These are phyloP conservation scores for Sebastes reedi DNA, from an alignment of 2,797 vertebrate species.

Conservation along the genomic window DNA sequence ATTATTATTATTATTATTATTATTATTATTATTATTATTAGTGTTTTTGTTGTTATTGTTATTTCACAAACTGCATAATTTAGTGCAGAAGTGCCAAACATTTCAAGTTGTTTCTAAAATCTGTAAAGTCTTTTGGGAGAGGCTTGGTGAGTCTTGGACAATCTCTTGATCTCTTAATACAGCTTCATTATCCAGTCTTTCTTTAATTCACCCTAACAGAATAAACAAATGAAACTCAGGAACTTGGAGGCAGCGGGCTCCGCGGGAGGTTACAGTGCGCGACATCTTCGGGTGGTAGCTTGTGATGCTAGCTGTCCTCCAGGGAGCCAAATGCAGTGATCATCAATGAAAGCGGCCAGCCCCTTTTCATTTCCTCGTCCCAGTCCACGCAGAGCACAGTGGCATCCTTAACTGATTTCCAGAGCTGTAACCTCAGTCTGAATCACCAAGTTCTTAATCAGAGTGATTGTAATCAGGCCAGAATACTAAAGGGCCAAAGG, in stretches of 20 bases:
- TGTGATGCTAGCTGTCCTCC: slow-evolving; percentile 77
- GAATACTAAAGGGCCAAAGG: slow-evolving; percentile 93
- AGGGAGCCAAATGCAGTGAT: slow-evolving; percentile 86
- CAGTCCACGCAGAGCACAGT: slow-evolving; percentile 78
- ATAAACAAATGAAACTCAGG: slow-evolving; percentile 90
- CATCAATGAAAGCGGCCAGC: slow-evolving; percentile 82
- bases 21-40: slow-evolving; percentile 57
- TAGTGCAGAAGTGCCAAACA: slow-evolving; percentile 94
- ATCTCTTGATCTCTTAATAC: slow-evolving; percentile 91
- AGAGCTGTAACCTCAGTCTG: slow-evolving; percentile 83
- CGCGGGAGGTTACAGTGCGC: slow-evolving; percentile 70
- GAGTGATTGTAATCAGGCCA: slow-evolving; percentile 95
- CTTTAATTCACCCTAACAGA: slow-evolving; percentile 84
- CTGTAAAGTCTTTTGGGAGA: slow-evolving; percentile 91
- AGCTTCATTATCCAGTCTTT: slow-evolving; percentile 75
- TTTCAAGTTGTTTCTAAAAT: slow-evolving; percentile 87
- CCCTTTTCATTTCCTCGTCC: slow-evolving; percentile 67
- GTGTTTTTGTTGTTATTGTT: slow-evolving; percentile 47
- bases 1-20: slow-evolving; percentile 65
- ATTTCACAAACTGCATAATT: slow-evolving; percentile 79
- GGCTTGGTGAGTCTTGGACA: slow-evolving; percentile 94
- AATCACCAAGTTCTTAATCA: slow-evolving; percentile 92
- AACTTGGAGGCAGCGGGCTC: slow-evolving; percentile 89
- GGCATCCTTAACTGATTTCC: slow-evolving; percentile 82
- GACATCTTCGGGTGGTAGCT: slow-evolving; percentile 84